These are phyloP conservation scores for Vulpes ferrilata DNA, from an alignment of 2,113 vertebrate genomes.

Conservation along the genomic window DNA sequence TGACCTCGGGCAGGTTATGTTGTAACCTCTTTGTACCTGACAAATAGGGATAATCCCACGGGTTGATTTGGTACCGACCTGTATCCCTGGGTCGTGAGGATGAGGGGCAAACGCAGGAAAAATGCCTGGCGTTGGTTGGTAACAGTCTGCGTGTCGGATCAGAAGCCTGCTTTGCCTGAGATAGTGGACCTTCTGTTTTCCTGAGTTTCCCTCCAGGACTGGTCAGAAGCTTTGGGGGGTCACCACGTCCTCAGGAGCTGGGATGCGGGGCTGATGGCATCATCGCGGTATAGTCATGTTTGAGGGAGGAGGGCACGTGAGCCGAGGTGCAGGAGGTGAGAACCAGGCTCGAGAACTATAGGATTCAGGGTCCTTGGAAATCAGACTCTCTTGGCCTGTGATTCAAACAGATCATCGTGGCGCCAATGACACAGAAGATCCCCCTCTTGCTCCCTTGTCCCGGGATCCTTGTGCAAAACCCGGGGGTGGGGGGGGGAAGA, in stretches of 20 bases:
- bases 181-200: background rate
- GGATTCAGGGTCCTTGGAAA: background rate
- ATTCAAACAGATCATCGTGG: background rate
- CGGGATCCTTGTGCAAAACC: fast-evolving
- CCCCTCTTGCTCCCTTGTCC: too few relatives aligned
- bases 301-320: background rate
- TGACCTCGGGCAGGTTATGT: background rate
- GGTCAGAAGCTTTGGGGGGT: background rate
- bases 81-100: background rate
- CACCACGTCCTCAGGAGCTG: background rate
- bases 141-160: fast-evolving
- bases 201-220: background rate
- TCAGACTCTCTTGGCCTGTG: background rate
- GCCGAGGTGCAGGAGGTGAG: background rate
- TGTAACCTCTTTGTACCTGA: background rate
- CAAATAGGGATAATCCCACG: too few relatives aligned
- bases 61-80: fast-evolving
- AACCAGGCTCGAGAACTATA: background rate
- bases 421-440: background rate
- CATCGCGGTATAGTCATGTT: background rate
- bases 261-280: background rate
- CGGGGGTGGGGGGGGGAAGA: fast-evolving
- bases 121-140: background rate
- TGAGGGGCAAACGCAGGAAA: fast-evolving
- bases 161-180: background rate